Conservation (phyloP, 1,140 invertebrate species). For the Drosophila rhopaloa region DNA sequence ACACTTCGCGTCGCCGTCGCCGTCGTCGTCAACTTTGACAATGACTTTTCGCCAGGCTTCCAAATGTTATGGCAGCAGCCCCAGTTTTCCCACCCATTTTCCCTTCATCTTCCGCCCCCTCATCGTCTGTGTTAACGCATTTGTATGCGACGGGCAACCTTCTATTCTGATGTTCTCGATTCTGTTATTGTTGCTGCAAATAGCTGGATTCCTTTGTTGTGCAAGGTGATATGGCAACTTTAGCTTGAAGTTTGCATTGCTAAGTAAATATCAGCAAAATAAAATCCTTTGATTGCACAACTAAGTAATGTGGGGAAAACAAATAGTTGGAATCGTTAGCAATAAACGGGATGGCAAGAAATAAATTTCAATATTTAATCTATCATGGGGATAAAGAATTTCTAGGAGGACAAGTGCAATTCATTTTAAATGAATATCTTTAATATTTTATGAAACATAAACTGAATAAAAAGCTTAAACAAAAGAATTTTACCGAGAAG, state of each 20-base stretch:
- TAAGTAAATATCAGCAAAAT: slow-evolving; percentile 24
- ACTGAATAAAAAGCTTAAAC: no score
- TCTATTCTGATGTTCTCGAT: slow-evolving; percentile 19
- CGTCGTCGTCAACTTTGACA: slow-evolving; percentile 66
- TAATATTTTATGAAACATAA: no score
- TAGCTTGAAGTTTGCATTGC: slow-evolving; percentile 23
- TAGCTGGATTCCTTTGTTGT: slow-evolving; percentile 22
- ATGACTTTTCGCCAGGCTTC: slow-evolving; percentile 76
- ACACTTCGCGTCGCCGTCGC: slow-evolving; percentile 4
- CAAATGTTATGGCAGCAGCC: slow-evolving; percentile 58
- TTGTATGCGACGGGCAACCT: slow-evolving; percentile 35
- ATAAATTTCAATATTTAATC: slow-evolving; percentile 23
- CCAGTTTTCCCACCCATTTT: slow-evolving; percentile 21
- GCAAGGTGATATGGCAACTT: slow-evolving; percentile 29
- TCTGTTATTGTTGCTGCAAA: slow-evolving; percentile 20
- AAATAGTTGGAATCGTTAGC: not conserved
- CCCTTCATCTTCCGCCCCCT: not conserved
- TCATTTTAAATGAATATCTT: not conserved
- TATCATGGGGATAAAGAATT: not conserved
- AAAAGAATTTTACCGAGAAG: no score
- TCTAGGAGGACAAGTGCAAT: no score
- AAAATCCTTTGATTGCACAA: slow-evolving; percentile 32
- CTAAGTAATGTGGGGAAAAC: slow-evolving; percentile 4
- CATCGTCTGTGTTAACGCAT: slow-evolving; percentile 50
- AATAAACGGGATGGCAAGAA: not conserved